A percentile compares a stretch with the other conserved stretches of the same genome.
Evolutionary conservation across 2,888 invertebrate species (phyloP).

Genomic region (Leptodirus hochenwartii): DNA sequence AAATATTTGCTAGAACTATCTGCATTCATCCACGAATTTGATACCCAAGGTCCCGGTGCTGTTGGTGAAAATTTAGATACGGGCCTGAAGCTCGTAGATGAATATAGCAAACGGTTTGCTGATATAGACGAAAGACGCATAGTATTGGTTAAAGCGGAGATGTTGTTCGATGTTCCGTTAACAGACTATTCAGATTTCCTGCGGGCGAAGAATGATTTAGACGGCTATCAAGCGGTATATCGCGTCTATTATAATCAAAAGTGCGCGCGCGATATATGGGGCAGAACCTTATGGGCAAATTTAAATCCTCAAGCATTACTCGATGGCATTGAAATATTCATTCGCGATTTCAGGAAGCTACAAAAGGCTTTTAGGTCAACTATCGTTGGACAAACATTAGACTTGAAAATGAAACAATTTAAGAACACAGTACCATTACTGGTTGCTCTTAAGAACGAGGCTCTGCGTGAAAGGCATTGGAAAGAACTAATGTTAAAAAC

Average conservation of each 20-base stretch:
- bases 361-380: constrained; percentile 40
- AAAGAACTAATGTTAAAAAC: constrained; percentile 74
- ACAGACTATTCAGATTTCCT: constrained; percentile 65
- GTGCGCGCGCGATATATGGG: constrained; percentile 61
- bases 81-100: constrained; percentile 53
- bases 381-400: constrained; percentile 47
- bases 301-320: constrained; percentile 66
- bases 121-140: constrained; percentile 45
- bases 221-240: constrained; percentile 52
- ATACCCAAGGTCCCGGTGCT: constrained; percentile 59
- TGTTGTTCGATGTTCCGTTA: constrained; percentile 71
- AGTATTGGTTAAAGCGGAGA: constrained; percentile 53
- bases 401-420: constrained; percentile 77
- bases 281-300: constrained; percentile 74
- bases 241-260: constrained; percentile 63
- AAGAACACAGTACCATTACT: constrained; percentile 74
- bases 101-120: constrained; percentile 44
- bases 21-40: constrained; percentile 55
- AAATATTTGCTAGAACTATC: constrained; percentile 42
- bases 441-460: constrained; percentile 81
- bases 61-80: constrained; percentile 60
- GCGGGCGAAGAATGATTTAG: constrained; percentile 40
- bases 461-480: constrained; percentile 83
- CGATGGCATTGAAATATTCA: constrained; percentile 72
- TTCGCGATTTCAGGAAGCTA: constrained; percentile 60